phyloP scores from a whole-genome alignment of 2,888 invertebrate genomes.

The Drosophila histrio region DNA sequence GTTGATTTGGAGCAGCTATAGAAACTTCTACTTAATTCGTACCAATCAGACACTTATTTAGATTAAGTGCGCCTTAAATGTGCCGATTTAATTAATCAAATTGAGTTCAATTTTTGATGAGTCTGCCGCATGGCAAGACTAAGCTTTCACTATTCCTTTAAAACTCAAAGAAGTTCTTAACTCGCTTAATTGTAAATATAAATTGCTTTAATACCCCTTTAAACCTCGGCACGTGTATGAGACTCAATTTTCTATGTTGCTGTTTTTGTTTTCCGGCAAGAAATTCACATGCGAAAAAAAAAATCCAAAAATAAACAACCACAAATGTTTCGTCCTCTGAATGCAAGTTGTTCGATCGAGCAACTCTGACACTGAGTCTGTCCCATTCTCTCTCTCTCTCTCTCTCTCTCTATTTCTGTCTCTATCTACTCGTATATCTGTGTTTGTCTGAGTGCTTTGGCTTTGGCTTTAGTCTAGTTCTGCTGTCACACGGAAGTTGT shows the following conservation, averaged over 20 bases:
- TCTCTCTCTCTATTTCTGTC: background rate
- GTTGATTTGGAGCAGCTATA: constrained; percentile 36
- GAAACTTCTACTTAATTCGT: constrained; percentile 32
- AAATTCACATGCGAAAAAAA: constrained; percentile 14
- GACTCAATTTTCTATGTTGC: background rate
- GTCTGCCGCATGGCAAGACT: background rate
- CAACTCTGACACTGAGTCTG: background rate
- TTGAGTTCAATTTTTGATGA: constrained; percentile 48
- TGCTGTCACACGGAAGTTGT: constrained; percentile 47
- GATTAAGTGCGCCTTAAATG: constrained; percentile 62
- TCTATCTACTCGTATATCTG: background rate
- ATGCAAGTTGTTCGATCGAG: constrained; percentile 21
- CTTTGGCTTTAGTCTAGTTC: constrained; percentile 31
- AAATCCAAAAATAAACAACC: constrained; percentile 12
- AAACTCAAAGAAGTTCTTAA: background rate
- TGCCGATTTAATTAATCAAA: constrained; percentile 73
- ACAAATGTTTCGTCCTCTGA: constrained; percentile 9
- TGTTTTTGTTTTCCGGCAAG: background rate
- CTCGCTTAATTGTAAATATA: constrained; percentile 8
- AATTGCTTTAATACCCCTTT: background rate
- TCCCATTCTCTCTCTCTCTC: background rate
- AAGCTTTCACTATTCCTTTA: background rate
- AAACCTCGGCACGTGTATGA: background rate
- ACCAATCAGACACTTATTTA: constrained; percentile 56
- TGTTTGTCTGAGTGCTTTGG: constrained; percentile 43